A percentile compares a stretch with the other conserved stretches of the same genome.
phyloP scores from a whole-genome alignment of 2,113 vertebrate species.

The Catharus fuscescens region DNA sequence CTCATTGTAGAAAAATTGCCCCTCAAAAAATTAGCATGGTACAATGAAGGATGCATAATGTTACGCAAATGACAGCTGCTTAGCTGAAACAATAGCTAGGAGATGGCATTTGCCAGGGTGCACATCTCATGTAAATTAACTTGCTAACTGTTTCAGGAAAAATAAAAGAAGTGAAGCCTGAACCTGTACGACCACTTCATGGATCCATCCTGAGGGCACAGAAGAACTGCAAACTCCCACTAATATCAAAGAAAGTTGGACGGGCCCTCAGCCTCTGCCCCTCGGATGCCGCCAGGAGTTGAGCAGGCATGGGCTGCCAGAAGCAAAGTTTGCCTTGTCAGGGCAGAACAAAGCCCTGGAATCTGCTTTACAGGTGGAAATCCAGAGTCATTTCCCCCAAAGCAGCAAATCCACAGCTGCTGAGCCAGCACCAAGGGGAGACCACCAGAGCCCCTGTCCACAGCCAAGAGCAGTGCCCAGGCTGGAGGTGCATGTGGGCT shows the following conservation, averaged over 20 bases:
- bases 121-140: slow-evolving; percentile 84
- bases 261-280: neutral
- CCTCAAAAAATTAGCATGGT: slow-evolving; percentile 89
- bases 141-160: slow-evolving; percentile 61
- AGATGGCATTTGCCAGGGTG: slow-evolving; percentile 83
- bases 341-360: slow-evolving; percentile 50
- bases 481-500: accelerated
- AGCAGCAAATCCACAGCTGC: neutral
- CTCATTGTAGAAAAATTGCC: slow-evolving; percentile 95
- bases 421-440: neutral
- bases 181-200: slow-evolving; percentile 55
- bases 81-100: slow-evolving; percentile 80
- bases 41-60: slow-evolving; percentile 91
- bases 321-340: slow-evolving; percentile 5
- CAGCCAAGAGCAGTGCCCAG: neutral
- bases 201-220: slow-evolving; percentile 28
- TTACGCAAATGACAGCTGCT: slow-evolving; percentile 89
- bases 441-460: neutral
- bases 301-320: neutral
- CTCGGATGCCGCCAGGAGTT: neutral
- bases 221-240: slow-evolving; percentile 19
- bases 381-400: neutral
- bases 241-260: slow-evolving; percentile 26
- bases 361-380: slow-evolving; percentile 59
- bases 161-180: slow-evolving; percentile 51